A percentile compares a stretch with the other conserved stretches of the same genome.
Evolutionary conservation across 2,888 invertebrate genomes (phyloP).

Genomic region (Luperina nickerlii): DNA sequence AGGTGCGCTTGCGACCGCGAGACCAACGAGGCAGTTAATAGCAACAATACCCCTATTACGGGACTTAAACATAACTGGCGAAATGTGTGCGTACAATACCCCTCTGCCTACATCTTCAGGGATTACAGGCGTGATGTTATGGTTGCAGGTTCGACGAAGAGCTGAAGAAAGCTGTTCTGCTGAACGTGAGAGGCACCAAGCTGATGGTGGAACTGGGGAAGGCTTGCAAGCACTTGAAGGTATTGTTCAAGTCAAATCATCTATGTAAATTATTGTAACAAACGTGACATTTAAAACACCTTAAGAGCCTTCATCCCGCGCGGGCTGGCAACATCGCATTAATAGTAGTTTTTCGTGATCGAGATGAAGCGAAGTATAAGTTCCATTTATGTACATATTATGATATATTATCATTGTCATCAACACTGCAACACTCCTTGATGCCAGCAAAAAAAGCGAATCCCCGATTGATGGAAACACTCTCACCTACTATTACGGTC

Average conservation of each 20-base stretch:
- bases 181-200: constrained; percentile 98
- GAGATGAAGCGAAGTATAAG: no score
- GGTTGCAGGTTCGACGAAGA: constrained; percentile 94
- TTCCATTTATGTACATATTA: no score
- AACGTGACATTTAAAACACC: background rate
- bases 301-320: no score
- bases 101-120: background rate
- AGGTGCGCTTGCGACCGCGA: background rate
- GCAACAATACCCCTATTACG: background rate
- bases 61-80: background rate
- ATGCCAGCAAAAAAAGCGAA: no score
- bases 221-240: constrained; percentile 93
- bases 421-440: no score
- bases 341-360: no score
- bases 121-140: background rate
- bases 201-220: constrained; percentile 95
- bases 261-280: background rate
- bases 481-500: no score
- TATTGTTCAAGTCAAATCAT: background rate
- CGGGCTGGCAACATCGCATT: no score
- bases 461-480: no score
- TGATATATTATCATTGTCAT: no score
- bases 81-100: background rate
- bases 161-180: constrained; percentile 95
- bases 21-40: background rate